phyloP scores from a whole-genome alignment of 1,140 invertebrate species.

The Drepana arcuata region DNA sequence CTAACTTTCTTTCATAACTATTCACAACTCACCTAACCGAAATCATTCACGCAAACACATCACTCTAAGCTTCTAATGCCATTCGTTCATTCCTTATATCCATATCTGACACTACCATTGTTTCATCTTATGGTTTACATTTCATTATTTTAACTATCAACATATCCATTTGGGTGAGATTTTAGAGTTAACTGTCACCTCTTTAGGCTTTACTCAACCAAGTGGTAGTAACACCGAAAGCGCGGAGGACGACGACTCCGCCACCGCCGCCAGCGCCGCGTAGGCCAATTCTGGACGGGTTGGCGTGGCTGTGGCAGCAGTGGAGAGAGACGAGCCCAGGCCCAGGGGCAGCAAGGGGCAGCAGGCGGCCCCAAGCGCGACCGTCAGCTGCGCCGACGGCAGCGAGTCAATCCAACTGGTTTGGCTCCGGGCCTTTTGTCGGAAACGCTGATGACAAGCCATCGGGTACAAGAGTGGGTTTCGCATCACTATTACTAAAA shows the following conservation, averaged over 20 bases:
- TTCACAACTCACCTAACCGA: background rate
- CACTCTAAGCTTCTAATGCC: slow-evolving; percentile 1
- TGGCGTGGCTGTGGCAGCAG: slow-evolving; percentile 70
- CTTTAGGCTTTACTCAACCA: slow-evolving; percentile 71
- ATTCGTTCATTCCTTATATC: slow-evolving; percentile 1
- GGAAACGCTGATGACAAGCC: slow-evolving; percentile 60
- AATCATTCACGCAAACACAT: slow-evolving; percentile 1
- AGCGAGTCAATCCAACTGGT: slow-evolving; percentile 59
- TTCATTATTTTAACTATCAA: slow-evolving; percentile 12
- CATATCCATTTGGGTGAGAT: slow-evolving; percentile 17
- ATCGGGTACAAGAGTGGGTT: slow-evolving; percentile 58
- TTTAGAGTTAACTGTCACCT: slow-evolving; percentile 47
- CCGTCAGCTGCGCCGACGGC: slow-evolving; percentile 35
- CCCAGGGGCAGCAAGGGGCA: slow-evolving; percentile 25
- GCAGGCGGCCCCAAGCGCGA: slow-evolving; percentile 25
- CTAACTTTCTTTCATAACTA: slow-evolving; percentile 17
- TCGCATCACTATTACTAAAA: slow-evolving; percentile 56
- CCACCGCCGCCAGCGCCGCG: slow-evolving; percentile 48
- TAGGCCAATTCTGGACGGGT: slow-evolving; percentile 63
- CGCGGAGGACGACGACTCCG: slow-evolving; percentile 47
- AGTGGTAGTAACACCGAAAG: slow-evolving; percentile 70
- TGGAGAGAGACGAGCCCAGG: slow-evolving; percentile 62
- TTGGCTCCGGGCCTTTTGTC: slow-evolving; percentile 66
- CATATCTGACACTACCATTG: slow-evolving; percentile 16
- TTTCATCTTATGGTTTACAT: slow-evolving; percentile 10